phyloP scores from a whole-genome alignment of 2,113 vertebrate genomes.

The Chionodraco myersi region DNA sequence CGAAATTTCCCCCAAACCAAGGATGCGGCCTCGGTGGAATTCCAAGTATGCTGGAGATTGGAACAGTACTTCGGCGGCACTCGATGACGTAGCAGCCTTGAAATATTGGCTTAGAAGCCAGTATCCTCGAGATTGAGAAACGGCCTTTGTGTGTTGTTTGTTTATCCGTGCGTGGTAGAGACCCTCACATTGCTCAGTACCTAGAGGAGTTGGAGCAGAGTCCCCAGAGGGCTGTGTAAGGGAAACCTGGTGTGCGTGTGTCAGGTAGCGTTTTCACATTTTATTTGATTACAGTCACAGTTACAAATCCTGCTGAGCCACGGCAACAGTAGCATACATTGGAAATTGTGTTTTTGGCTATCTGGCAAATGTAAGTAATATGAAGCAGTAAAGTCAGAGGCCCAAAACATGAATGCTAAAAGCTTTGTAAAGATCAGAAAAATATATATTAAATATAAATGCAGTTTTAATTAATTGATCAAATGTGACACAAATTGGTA shows the following conservation, averaged over 20 bases:
- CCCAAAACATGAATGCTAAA: neutral
- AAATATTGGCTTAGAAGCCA: no score
- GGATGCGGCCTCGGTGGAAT: no score
- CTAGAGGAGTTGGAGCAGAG: slow-evolving; percentile 19
- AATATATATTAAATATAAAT: no score
- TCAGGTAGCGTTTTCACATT: neutral
- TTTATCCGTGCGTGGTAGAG: slow-evolving; percentile 36
- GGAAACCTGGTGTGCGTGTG: slow-evolving; percentile 15
- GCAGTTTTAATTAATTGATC: no score
- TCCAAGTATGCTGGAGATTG: no score
- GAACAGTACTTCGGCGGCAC: no score
- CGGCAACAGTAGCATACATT: neutral
- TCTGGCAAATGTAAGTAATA: neutral
- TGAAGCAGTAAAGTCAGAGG: neutral
- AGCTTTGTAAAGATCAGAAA: neutral
- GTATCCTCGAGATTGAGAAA: no score
- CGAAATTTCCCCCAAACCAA: no score
- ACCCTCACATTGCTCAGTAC: slow-evolving; percentile 24
- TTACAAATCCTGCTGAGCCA: neutral
- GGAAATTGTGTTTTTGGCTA: neutral
- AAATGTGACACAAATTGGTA: no score
- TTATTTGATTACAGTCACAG: neutral
- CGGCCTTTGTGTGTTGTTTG: slow-evolving; percentile 28
- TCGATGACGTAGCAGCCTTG: no score
- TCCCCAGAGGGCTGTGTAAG: slow-evolving; percentile 6